Base-by-base conservation (phyloP, 1,140 invertebrate genomes). In the Neoseiulus cucumeris region DNA sequence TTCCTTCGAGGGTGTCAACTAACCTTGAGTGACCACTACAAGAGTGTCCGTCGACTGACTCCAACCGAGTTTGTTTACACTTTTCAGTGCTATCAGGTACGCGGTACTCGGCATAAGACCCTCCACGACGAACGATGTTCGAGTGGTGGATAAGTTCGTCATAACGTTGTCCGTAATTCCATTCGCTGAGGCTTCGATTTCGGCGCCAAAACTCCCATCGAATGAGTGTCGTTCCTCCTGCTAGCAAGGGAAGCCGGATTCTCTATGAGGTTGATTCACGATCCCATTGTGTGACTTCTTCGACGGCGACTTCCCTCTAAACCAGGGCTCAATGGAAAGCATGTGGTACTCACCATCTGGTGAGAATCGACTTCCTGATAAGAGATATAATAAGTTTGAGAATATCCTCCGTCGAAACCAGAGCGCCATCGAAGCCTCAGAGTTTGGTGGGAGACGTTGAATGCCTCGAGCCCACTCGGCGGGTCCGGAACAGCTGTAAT, bases 391-490 rank as follows among this genome's bases (percentile, higher is more conserved):
- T 29, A 59, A 25, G 51, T 59, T 25, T 59, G 51, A 29, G 33
- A 59, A 59, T 59, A 33, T 33, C 51, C 51, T 25, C 51, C 51
- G 33, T 59, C 51, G 22, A 59, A 59, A 29, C 51, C 51, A 17
- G 51, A 33, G 6, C 33, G 51, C 51, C 51, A 59, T 25, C 51
- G 25, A 4, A 59, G 22, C 22, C 22, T 17, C 1, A 59, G 25
- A 25, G 51, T 33, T 17, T 59, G 51, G 51, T 59, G 51, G 2
- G 51, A 59, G 22, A 59, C 33, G 51, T 59, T 59, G 51, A 59
- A 59, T 29, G 51, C 51, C 22, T 59, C 25, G 14, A 59, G 51
- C 22, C 51, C 51, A 25, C 17, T 59, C 14, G 51, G 51, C 14
- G 51, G 51, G 9, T 59, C 51, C 2, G 51, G 51, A 59, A 33